These are phyloP conservation scores for Catharus minimus DNA, from an alignment of 2,113 vertebrate genomes.

Conservation along the genomic window DNA sequence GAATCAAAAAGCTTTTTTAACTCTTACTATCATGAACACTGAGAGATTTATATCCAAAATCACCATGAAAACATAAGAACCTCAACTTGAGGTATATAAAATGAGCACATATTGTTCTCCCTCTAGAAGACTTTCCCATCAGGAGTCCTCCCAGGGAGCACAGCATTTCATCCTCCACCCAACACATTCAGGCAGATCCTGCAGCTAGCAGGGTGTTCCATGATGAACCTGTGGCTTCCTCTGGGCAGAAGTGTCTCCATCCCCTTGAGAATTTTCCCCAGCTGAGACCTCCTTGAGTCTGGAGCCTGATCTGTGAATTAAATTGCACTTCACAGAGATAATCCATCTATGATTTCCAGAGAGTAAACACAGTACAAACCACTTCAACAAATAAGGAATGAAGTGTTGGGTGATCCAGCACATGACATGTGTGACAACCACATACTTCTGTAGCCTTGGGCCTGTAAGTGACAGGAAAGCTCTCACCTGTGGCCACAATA, in stretches of 20 bases:
- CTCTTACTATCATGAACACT: not conserved
- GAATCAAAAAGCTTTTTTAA: not conserved
- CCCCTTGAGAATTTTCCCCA: not conserved
- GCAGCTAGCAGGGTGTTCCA: not conserved
- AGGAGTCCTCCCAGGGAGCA: not conserved
- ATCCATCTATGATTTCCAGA: not conserved
- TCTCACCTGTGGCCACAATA: not conserved
- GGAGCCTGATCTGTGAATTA: not conserved
- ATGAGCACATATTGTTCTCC: not conserved
- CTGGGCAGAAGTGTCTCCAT: not conserved
- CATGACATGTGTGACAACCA: accelerated
- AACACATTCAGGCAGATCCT: not conserved
- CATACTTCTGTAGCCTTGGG: not conserved
- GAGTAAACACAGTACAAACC: not conserved
- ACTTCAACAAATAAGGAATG: not conserved
- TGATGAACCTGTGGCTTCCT: not conserved
- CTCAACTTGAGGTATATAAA: not conserved
- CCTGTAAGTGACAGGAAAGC: not conserved
- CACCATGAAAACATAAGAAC: not conserved
- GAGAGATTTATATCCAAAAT: not conserved
- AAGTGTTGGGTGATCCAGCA: not conserved
- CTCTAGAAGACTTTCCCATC: not conserved
- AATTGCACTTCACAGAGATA: not conserved
- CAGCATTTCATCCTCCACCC: not conserved
- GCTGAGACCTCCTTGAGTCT: not conserved